Conservation (phyloP, 2,888 invertebrate genomes). For the Geotrupes spiniger region DNA sequence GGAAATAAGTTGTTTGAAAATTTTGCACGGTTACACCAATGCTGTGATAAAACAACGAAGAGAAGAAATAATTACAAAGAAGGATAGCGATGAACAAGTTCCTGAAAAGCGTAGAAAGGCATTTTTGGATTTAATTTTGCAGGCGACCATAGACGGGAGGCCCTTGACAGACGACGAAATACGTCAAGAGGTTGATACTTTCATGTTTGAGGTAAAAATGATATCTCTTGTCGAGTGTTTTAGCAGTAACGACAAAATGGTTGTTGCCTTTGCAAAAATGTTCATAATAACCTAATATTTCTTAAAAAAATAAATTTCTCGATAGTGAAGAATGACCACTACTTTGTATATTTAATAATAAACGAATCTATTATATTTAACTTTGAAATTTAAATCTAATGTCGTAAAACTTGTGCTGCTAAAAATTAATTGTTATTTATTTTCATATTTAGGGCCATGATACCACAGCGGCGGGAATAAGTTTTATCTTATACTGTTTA, state of each 20-base stretch:
- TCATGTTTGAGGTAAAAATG: constrained; percentile 29
- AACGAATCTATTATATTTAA: constrained; percentile 73
- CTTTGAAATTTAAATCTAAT: too few species aligned
- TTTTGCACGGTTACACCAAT: constrained; percentile 42
- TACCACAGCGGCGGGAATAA: constrained; percentile 45
- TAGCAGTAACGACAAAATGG: too few species aligned
- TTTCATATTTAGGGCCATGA: constrained; percentile 40
- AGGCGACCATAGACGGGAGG: neutral
- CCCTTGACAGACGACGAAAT: constrained; percentile 5
- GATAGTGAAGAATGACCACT: too few species aligned
- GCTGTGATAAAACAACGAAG: constrained; percentile 54
- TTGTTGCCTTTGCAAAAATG: too few species aligned
- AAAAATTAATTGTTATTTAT: neutral
- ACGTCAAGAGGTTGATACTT: constrained; percentile 1
- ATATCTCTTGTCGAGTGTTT: too few species aligned
- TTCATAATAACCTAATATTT: too few species aligned
- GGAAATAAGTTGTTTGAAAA: constrained; percentile 50
- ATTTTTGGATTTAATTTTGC: neutral
- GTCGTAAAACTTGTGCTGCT: too few species aligned
- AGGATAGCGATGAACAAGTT: constrained; percentile 21
- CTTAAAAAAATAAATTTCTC: too few species aligned
- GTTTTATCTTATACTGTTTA: constrained; percentile 42
- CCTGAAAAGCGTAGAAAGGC: constrained; percentile 37
- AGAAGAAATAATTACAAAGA: constrained; percentile 20
- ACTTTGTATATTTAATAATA: constrained; percentile 69